phyloP scores from a whole-genome alignment of 1,140 invertebrate species.

The Ditylenchus dipsaci region DNA sequence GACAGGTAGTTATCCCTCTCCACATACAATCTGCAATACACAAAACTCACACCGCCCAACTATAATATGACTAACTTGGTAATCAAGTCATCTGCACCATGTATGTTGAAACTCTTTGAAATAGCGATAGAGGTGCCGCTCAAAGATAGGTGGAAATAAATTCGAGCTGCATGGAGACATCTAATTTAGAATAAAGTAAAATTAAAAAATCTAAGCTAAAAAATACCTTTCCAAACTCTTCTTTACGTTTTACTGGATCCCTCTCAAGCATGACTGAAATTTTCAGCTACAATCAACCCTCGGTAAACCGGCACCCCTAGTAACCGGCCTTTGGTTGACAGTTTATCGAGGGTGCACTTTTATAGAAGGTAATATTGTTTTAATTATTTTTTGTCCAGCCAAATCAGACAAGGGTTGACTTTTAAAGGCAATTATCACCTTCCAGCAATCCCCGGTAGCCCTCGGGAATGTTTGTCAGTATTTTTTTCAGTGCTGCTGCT shows the following conservation, averaged over 20 bases:
- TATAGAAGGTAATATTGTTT: too few relatives aligned
- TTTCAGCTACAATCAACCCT: too few relatives aligned
- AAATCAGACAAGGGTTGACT: too few relatives aligned
- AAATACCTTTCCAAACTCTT: constrained; percentile 32
- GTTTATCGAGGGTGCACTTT: too few relatives aligned
- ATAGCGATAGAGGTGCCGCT: constrained; percentile 48
- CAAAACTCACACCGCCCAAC: neutral
- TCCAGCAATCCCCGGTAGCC: constrained; percentile 38
- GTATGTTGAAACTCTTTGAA: constrained; percentile 37
- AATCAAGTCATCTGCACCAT: constrained; percentile 48
- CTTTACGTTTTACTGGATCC: constrained; percentile 33
- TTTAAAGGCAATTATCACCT: too few relatives aligned
- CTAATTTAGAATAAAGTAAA: constrained; percentile 13
- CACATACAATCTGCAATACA: constrained; percentile 44
- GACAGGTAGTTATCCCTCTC: constrained; percentile 29
- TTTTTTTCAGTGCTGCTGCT: constrained; percentile 30
- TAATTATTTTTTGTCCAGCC: too few relatives aligned
- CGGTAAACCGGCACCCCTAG: too few relatives aligned
- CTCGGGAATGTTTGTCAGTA: constrained; percentile 29
- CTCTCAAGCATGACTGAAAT: constrained; percentile 28
- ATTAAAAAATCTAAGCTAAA: constrained; percentile 16
- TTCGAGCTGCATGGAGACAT: constrained; percentile 23
- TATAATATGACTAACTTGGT: constrained; percentile 37
- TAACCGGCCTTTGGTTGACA: too few relatives aligned
- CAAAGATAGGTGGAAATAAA: constrained; percentile 45